These are phyloP conservation scores for Percopsis omiscomaycus DNA, from an alignment of 2,797 vertebrate species.

Conservation along the genomic window DNA sequence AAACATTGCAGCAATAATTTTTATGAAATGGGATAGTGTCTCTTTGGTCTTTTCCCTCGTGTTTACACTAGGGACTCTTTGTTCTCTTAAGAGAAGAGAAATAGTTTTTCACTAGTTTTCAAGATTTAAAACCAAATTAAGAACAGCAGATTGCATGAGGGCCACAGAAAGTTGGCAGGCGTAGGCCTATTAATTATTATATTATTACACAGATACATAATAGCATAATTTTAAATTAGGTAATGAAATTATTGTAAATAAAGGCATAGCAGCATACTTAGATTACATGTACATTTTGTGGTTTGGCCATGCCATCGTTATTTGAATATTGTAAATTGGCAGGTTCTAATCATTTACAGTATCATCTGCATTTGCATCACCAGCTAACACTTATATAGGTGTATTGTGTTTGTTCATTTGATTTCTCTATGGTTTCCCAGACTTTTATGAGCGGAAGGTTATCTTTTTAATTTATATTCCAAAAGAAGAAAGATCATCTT, in stretches of 20 bases:
- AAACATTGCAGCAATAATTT: background rate
- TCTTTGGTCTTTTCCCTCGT: slow-evolving; percentile 8
- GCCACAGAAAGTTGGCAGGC: background rate
- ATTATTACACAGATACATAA: no score
- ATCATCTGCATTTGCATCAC: no score
- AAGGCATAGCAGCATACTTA: no score
- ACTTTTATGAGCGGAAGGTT: slow-evolving; percentile 19
- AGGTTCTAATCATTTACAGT: no score
- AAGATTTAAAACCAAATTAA: slow-evolving; percentile 24
- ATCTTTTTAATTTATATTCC: background rate
- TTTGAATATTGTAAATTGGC: no score
- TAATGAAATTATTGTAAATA: no score
- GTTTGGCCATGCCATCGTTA: no score
- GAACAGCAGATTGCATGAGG: slow-evolving; percentile 14
- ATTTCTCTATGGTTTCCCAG: slow-evolving; percentile 6
- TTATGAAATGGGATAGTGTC: background rate
- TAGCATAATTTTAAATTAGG: no score
- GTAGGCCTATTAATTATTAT: no score
- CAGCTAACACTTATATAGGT: background rate
- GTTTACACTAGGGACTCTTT: slow-evolving; percentile 30
- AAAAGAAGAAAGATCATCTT: slow-evolving; percentile 11
- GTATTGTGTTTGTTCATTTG: background rate
- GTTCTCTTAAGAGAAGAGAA: slow-evolving; percentile 22
- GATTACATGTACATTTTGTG: no score
- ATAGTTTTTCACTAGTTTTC: slow-evolving; percentile 2